phyloP scores from a whole-genome alignment of 1,140 invertebrate genomes.

The Gonioctena quinquepunctata region DNA sequence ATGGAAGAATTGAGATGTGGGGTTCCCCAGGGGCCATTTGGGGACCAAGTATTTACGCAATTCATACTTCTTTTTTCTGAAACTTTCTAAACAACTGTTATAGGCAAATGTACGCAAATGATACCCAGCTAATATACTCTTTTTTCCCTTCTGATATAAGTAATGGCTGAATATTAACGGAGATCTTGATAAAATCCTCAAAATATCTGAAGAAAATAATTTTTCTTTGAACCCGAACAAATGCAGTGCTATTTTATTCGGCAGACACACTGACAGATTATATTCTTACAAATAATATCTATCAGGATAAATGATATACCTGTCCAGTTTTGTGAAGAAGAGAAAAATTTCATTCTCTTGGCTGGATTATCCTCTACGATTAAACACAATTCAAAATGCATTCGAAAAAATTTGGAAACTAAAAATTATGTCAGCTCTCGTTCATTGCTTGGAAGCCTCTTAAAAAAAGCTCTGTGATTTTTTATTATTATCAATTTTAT shows the following conservation, averaged over 20 bases:
- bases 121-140: neutral
- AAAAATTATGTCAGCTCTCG: neutral
- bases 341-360: neutral
- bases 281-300: neutral
- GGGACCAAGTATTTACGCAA: neutral
- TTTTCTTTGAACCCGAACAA: neutral
- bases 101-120: neutral
- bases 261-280: neutral
- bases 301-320: neutral
- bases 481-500: neutral
- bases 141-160: neutral
- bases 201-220: neutral
- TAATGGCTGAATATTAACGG: neutral
- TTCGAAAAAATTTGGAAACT: neutral
- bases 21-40: neutral
- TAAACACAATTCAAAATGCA: neutral
- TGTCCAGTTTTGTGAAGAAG: neutral
- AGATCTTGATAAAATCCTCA: neutral
- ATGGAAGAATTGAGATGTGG: neutral
- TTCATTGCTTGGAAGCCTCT: neutral
- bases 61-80: neutral
- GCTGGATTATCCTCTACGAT: neutral
- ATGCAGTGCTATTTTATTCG: neutral
- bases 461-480: neutral
- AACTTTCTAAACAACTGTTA: neutral